Conservation (phyloP, 2,113 vertebrate species). For the Calyptomena viridis region DNA sequence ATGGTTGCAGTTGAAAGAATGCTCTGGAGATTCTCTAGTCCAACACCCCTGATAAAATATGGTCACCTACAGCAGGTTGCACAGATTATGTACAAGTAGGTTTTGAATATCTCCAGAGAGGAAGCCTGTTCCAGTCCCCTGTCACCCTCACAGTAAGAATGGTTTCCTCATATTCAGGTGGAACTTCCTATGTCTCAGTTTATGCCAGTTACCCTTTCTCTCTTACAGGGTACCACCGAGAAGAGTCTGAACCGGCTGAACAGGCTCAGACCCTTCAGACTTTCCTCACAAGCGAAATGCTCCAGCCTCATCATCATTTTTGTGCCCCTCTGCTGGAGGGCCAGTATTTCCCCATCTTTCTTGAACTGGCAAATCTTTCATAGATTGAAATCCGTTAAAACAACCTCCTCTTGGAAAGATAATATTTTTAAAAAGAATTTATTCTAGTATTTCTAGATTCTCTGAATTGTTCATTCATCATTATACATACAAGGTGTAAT, state of each 20-base stretch:
- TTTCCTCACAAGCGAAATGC: not conserved
- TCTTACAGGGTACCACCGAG: not conserved
- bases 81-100: too few relatives aligned
- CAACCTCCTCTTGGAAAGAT: not conserved
- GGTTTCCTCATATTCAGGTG: not conserved
- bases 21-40: not conserved
- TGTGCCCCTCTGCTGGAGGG: not conserved
- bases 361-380: not conserved
- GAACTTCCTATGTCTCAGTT: not conserved
- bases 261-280: not conserved
- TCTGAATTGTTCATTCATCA: not conserved
- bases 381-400: not conserved
- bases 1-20: not conserved
- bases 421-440: not conserved
- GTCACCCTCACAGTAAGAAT: not conserved
- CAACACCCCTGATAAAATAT: not conserved
- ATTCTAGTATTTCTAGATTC: not conserved
- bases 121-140: not conserved
- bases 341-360: accelerated
- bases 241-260: not conserved
- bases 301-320: not conserved
- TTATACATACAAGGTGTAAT: accelerated
- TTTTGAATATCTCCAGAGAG: not conserved
- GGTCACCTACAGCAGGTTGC: not conserved
- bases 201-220: not conserved